These are phyloP conservation scores for Cydia pomonella DNA, from an alignment of 1,140 invertebrate genomes.

Conservation along the genomic window DNA sequence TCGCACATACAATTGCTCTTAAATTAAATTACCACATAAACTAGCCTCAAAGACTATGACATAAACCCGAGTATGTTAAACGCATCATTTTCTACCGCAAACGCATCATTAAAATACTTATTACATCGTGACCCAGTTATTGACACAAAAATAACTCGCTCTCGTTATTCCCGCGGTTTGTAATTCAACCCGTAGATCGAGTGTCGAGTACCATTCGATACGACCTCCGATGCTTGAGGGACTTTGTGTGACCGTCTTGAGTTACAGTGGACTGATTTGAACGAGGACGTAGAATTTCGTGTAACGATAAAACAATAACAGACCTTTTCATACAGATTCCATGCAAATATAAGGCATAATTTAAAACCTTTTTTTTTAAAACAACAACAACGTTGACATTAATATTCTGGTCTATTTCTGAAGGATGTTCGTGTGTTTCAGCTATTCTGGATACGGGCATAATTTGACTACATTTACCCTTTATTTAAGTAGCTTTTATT, in stretches of 20 bases:
- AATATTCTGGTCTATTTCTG: too few species aligned
- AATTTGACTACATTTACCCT: too few species aligned
- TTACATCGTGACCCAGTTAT: not conserved
- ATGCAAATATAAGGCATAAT: too few species aligned
- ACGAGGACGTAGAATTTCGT: not conserved
- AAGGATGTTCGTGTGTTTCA: too few species aligned
- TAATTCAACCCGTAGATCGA: conserved; percentile 38
- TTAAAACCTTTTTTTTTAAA: too few species aligned
- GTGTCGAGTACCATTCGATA: conserved; percentile 39
- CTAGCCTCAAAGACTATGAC: not conserved
- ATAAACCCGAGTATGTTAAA: not conserved
- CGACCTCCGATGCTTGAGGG: conserved; percentile 36
- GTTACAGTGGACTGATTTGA: conserved; percentile 2
- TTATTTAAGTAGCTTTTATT: too few species aligned
- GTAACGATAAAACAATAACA: too few species aligned
- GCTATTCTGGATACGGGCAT: too few species aligned
- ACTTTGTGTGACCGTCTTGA: conserved; percentile 12
- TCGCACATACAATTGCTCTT: not conserved
- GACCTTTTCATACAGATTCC: too few species aligned
- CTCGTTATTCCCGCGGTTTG: conserved; percentile 38
- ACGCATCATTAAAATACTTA: not conserved
- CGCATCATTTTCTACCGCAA: not conserved
- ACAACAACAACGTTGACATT: too few species aligned
- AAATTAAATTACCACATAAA: not conserved
- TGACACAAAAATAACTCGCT: conserved; percentile 8